Percentiles rank a stretch among this genome's conserved stretches.
Evolutionary conservation across 2,888 invertebrate species (phyloP).

Genomic region (Hydraecia micacea): DNA sequence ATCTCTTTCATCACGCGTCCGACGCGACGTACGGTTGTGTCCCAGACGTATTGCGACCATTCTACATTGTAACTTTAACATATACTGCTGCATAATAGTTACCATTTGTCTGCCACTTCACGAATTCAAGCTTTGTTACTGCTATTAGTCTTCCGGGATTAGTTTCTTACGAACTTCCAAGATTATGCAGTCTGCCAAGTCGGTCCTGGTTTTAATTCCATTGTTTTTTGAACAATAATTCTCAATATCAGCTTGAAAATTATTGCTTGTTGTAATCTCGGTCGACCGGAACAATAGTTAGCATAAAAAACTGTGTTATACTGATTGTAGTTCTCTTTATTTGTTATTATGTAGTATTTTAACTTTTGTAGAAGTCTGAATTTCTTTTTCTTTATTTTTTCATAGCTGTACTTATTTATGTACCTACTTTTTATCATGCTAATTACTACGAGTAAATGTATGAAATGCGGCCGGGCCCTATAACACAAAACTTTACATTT

Average conservation of each 20-base stretch:
- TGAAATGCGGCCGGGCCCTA: neutral
- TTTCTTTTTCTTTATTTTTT: neutral
- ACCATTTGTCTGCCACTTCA: slow-evolving; percentile 42
- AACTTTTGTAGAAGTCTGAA: neutral
- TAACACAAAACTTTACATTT: neutral
- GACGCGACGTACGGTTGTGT: neutral
- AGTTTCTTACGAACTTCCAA: slow-evolving; percentile 22
- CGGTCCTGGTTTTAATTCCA: neutral
- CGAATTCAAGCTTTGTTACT: slow-evolving; percentile 34
- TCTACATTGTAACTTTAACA: slow-evolving; percentile 37
- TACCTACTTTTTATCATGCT: neutral
- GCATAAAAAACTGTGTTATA: neutral
- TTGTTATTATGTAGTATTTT: neutral
- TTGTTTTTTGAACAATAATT: neutral
- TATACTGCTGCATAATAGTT: slow-evolving; percentile 50
- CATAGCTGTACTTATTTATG: neutral
- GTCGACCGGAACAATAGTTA: neutral
- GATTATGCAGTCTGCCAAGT: slow-evolving; percentile 17
- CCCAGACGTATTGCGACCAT: slow-evolving; percentile 44
- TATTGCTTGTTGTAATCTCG: neutral
- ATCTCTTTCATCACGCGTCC: slow-evolving; percentile 9
- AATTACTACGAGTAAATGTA: neutral
- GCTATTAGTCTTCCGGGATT: slow-evolving; percentile 27
- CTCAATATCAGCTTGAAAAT: neutral
- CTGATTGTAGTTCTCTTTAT: too few relatives aligned